These are phyloP conservation scores for Megalops cyprinoides DNA, from an alignment of 2,797 vertebrate genomes.

Conservation along the genomic window DNA sequence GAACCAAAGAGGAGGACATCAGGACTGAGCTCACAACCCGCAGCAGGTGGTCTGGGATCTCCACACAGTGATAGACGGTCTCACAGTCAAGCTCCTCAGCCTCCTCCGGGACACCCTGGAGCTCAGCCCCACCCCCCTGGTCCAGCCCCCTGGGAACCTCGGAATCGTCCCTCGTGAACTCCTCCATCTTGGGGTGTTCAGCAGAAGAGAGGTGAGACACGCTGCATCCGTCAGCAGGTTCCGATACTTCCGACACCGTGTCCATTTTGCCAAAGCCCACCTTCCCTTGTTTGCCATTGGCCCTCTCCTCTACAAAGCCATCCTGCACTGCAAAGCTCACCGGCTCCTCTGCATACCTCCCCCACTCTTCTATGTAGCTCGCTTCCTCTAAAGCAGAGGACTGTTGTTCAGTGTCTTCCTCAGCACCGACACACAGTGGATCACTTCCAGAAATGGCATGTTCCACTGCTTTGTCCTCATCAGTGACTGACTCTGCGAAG, in stretches of 20 bases:
- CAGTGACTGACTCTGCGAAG: not conserved
- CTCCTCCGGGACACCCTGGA: not conserved
- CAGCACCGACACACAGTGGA: not conserved
- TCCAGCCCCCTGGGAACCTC: too few species aligned
- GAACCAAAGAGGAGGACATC: constrained; percentile 76
- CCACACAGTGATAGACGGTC: constrained; percentile 54
- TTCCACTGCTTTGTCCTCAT: not conserved
- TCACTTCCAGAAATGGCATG: constrained; percentile 11
- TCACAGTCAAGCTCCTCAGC: constrained; percentile 9
- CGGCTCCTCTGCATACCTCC: not conserved
- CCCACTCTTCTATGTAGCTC: not conserved
- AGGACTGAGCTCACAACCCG: constrained; percentile 74
- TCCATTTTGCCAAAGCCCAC: not conserved
- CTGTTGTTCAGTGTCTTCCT: not conserved
- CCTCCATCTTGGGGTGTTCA: not conserved
- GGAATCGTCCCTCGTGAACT: not conserved
- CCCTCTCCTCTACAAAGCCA: not conserved
- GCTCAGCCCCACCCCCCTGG: not conserved
- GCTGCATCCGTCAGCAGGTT: not conserved
- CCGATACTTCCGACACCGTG: not conserved
- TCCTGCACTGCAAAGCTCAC: not conserved
- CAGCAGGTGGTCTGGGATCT: constrained; percentile 73
- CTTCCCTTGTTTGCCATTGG: not conserved
- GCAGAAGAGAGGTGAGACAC: not conserved
- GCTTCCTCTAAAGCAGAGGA: constrained; percentile 20